phyloP scores from a whole-genome alignment of 2,888 invertebrate genomes.

The Tuta absoluta region DNA sequence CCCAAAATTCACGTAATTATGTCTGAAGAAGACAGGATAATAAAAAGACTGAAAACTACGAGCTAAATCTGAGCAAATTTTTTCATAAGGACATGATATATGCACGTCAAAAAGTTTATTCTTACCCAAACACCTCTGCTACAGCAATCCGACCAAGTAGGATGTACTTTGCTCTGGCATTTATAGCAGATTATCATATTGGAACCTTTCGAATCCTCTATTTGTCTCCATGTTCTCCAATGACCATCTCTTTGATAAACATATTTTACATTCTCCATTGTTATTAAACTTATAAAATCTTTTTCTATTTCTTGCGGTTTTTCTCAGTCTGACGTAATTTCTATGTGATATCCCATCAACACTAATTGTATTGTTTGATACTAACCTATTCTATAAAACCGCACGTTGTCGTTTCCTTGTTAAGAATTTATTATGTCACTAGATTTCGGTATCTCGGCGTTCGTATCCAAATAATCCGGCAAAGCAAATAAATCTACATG shows the following conservation, averaged over 20 bases:
- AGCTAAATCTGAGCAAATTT: no score
- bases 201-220: slow-evolving; percentile 38
- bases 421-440: not conserved
- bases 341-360: slow-evolving; percentile 50
- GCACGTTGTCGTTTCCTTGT: not conserved
- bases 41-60: no score
- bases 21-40: no score
- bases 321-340: slow-evolving; percentile 33
- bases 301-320: slow-evolving; percentile 44
- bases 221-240: slow-evolving; percentile 65
- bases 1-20: no score
- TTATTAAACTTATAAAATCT: slow-evolving; percentile 48
- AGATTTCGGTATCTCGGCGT: not conserved
- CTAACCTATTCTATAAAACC: slow-evolving; percentile 19
- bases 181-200: slow-evolving; percentile 49
- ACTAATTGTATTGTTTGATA: slow-evolving; percentile 41
- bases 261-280: slow-evolving; percentile 55
- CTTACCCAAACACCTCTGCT: slow-evolving; percentile 58
- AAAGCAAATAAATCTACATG: not conserved
- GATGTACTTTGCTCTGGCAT: slow-evolving; percentile 45
- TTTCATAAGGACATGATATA: no score
- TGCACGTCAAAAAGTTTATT: not conserved
- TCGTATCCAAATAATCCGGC: not conserved
- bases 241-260: slow-evolving; percentile 54
- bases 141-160: slow-evolving; percentile 42